A percentile compares a stretch with the other conserved stretches of the same genome.
phyloP scores from a whole-genome alignment of 2,797 vertebrate genomes.

The Graptemys geographica region DNA sequence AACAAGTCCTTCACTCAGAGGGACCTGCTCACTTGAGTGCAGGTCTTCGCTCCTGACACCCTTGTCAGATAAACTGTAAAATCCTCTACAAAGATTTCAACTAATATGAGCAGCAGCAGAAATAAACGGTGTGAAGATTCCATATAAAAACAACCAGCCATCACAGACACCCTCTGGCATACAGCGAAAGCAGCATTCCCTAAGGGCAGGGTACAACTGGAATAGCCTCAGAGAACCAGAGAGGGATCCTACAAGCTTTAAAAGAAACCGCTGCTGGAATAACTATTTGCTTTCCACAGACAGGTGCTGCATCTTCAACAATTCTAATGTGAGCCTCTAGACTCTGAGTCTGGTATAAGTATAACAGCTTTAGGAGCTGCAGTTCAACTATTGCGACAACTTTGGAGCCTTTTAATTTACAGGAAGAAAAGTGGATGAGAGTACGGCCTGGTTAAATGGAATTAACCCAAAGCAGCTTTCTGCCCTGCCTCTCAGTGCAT shows the following conservation, averaged over 20 bases:
- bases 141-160: not conserved
- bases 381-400: not conserved
- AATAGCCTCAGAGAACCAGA: not conserved
- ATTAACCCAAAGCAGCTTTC: not conserved
- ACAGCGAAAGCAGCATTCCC: not conserved
- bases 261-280: too few species aligned
- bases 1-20: not conserved
- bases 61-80: not conserved
- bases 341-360: too few species aligned
- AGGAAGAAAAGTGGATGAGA: not conserved
- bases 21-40: not conserved
- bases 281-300: not conserved
- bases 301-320: not conserved
- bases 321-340: not conserved
- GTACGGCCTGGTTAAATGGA: not conserved
- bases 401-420: not conserved
- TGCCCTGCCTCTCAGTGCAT: not conserved
- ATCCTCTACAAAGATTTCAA: not conserved
- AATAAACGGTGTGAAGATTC: not conserved
- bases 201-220: not conserved
- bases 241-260: too few species aligned
- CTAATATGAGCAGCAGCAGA: accelerated
- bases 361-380: too few species aligned
- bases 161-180: accelerated
- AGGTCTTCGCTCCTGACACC: not conserved